These are phyloP conservation scores for Coptodon bakossiorum DNA, from an alignment of 2,113 vertebrate genomes.

Conservation along the genomic window DNA sequence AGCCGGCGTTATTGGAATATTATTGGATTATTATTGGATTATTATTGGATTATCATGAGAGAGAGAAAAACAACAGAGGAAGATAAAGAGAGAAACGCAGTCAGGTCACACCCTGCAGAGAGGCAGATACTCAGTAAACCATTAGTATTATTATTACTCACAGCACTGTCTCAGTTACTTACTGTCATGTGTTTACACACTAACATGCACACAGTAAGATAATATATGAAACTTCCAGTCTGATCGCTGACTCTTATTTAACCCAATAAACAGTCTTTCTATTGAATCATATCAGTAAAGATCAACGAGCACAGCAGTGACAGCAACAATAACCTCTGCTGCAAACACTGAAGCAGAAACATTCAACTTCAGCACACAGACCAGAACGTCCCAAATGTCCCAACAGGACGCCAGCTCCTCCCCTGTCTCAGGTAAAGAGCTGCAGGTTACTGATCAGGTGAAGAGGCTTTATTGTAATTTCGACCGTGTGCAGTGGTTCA, in stretches of 20 bases:
- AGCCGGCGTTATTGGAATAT: constrained; percentile 8
- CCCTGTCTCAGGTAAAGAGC: not conserved
- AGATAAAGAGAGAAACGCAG: not conserved
- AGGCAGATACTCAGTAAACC: not conserved
- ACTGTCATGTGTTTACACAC: not conserved
- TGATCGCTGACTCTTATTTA: not conserved
- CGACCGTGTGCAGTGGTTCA: not conserved
- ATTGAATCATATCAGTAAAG: not conserved
- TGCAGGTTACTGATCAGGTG: not conserved
- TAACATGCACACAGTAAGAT: not conserved
- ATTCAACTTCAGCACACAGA: not conserved
- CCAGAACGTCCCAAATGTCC: not conserved
- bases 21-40: not conserved
- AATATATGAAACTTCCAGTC: not conserved
- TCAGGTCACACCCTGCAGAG: not conserved
- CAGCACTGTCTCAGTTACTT: not conserved
- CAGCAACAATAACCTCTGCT: not conserved
- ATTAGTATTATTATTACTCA: not conserved
- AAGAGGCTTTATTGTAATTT: not conserved
- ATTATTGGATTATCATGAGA: constrained; percentile 24
- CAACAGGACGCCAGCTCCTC: not conserved
- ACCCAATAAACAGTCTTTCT: not conserved
- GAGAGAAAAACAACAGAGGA: constrained; percentile 1
- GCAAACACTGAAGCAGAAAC: not conserved
- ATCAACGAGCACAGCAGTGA: not conserved